Evolutionary conservation across 1,140 invertebrate genomes (phyloP).

Genomic region (Ips nitidus): DNA sequence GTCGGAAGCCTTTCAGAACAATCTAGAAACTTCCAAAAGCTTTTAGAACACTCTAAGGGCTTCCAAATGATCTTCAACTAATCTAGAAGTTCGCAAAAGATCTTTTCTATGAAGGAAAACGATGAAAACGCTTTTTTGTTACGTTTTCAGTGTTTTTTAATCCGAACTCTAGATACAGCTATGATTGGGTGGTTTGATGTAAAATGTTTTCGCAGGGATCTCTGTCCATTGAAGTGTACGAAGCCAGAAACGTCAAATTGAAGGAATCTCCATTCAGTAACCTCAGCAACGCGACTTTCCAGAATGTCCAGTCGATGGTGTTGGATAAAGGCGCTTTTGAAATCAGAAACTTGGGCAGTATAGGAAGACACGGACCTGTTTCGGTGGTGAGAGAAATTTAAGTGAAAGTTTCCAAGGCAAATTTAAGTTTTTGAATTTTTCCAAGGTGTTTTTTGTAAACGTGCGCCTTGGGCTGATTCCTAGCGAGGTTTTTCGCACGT

Average conservation of each 20-base stretch:
- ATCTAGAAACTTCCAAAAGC: too few relatives aligned
- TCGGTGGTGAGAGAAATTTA: slow-evolving; percentile 56
- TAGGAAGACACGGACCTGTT: slow-evolving; percentile 58
- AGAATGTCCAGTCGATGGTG: slow-evolving; percentile 57
- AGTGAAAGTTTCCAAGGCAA: background rate
- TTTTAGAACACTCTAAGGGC: too few relatives aligned
- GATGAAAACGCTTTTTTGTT: slow-evolving; percentile 8
- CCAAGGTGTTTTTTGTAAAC: slow-evolving; percentile 67
- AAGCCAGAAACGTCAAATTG: slow-evolving; percentile 55
- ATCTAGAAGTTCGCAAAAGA: too few relatives aligned
- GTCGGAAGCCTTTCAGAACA: too few relatives aligned
- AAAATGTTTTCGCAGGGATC: slow-evolving; percentile 24
- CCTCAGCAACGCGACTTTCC: slow-evolving; percentile 61
- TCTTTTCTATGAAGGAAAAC: background rate
- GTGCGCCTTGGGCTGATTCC: slow-evolving; percentile 62
- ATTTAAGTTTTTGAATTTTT: slow-evolving; percentile 42
- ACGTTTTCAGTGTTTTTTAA: background rate
- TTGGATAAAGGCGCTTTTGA: slow-evolving; percentile 63
- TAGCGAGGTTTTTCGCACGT: slow-evolving; percentile 63
- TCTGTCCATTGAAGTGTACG: slow-evolving; percentile 33
- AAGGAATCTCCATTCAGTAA: slow-evolving; percentile 64
- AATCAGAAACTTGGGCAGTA: slow-evolving; percentile 58
- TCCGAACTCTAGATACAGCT: background rate
- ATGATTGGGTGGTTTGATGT: slow-evolving; percentile 4
- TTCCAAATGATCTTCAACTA: too few relatives aligned